Evolutionary conservation across 2,888 invertebrate species (phyloP), one percentile per base, ranked within the genome.

Genomic region (Dermolepida albohirtum): DNA sequence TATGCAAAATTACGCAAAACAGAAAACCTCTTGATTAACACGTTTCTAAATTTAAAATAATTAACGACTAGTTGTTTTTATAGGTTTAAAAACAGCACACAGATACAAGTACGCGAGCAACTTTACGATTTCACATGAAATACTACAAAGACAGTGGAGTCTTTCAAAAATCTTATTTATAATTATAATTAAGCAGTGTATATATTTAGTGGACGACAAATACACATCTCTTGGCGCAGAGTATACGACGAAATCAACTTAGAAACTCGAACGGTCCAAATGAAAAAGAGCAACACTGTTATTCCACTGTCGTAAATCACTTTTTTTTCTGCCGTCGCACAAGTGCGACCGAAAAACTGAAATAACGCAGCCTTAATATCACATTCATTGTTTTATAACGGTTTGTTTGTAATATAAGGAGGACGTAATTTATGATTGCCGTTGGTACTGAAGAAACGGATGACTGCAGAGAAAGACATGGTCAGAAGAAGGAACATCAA

Each of bases 371-470:
- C 51, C 51, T 51, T 51, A 51, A 51, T 51, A 51, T 51, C 51
- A 12, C 51, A 51, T 51, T 51, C 51, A 51, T 51, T 51, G 51
- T 51, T 51, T 51, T 51, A 22, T 51, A 51, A 51, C 51, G 51
- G 51, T 51, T 51, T 29, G 51, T 29, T 29, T 51, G 27, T 27
- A 29, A 7, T 6, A 22, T 22, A 51, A 51, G 51, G 51, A 51
- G 51, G 51, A 51, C 51, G 51, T 51, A 51, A 51, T 51, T 51
- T 51, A 51, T 51, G 51, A 51, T 51, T 51, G 51, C 51, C 29
- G 51, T 7, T 51, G 29, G 51, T 51, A 51, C 34, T 34, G 27
- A 51, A 51, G 51, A 51, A 51, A 51, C 51, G 51, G 29, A 34
- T 34, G 34, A 34, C 34, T 51, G 29, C 29, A 29, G 51, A 51